A percentile compares a stretch with the other conserved stretches of the same genome.
Conservation (phyloP, 35 echinoderm and acorn worm species). For the Heliocidaris tuberculata region DNA sequence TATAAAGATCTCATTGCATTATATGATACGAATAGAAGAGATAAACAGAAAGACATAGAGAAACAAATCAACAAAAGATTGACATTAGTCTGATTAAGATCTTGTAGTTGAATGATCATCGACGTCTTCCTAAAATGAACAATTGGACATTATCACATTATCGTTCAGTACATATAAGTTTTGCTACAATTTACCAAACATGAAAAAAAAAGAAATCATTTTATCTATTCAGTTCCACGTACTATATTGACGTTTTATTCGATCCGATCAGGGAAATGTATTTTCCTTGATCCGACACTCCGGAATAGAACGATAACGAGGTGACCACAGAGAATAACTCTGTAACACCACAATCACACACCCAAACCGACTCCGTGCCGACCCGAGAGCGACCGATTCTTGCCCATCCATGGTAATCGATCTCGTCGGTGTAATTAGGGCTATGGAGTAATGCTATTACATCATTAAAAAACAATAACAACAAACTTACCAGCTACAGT, state of each 20-base stretch:
- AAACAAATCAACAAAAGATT: neutral
- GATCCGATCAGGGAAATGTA: too few relatives aligned
- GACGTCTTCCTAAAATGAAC: neutral
- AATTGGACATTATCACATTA: neutral
- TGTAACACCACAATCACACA: too few relatives aligned
- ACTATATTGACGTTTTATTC: too few relatives aligned
- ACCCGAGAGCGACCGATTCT: too few relatives aligned
- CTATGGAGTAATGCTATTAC: too few relatives aligned
- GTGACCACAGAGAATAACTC: too few relatives aligned
- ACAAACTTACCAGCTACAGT: constrained; percentile 82
- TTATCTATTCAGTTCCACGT: too few relatives aligned
- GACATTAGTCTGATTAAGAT: neutral
- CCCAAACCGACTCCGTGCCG: too few relatives aligned
- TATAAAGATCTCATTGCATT: neutral
- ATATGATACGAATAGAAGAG: neutral
- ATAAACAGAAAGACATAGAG: neutral
- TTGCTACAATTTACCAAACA: neutral
- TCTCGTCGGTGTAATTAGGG: too few relatives aligned
- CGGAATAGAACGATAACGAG: neutral
- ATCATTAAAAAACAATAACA: too few relatives aligned
- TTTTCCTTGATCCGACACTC: neutral
- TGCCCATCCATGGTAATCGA: too few relatives aligned
- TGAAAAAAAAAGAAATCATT: too few relatives aligned
- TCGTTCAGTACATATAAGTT: neutral
- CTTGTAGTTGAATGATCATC: neutral